These are phyloP conservation scores for Sminthurinus signatus DNA, from an alignment of 1,140 invertebrate genomes.

Conservation along the genomic window DNA sequence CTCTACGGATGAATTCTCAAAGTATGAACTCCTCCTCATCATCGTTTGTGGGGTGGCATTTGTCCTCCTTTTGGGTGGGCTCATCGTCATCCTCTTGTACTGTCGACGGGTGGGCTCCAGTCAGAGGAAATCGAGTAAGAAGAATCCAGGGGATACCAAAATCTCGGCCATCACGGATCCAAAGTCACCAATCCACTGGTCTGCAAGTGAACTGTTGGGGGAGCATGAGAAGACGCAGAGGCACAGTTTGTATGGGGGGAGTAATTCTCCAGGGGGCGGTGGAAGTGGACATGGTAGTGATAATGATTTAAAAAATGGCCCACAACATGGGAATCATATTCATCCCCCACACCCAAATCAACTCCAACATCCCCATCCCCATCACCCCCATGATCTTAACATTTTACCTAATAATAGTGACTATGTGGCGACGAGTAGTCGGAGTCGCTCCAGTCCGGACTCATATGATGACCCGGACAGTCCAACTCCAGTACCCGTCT, in stretches of 20 bases:
- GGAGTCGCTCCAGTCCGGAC: conserved; percentile 38
- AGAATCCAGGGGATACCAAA: conserved; percentile 34
- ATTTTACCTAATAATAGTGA: conserved; percentile 29
- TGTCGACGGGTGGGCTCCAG: conserved; percentile 32
- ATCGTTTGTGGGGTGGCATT: conserved; percentile 38
- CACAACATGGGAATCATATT: neutral
- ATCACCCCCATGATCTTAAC: conserved; percentile 28
- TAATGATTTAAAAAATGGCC: neutral
- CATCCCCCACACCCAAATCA: neutral
- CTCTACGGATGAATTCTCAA: conserved; percentile 33
- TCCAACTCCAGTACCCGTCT: conserved; percentile 38
- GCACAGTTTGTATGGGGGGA: conserved; percentile 40
- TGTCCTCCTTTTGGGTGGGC: conserved; percentile 31
- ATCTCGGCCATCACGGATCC: conserved; percentile 40
- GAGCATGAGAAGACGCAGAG: conserved; percentile 40
- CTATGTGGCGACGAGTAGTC: conserved; percentile 22
- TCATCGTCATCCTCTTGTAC: conserved; percentile 37
- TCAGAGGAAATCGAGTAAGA: conserved; percentile 35
- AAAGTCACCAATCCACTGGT: conserved; percentile 40
- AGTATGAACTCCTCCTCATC: conserved; percentile 34
- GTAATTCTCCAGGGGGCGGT: conserved; percentile 25
- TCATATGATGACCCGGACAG: conserved; percentile 40
- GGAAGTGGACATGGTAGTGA: conserved; percentile 10
- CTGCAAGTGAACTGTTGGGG: conserved; percentile 35
- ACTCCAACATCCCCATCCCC: neutral